A percentile compares a stretch with the other conserved stretches of the same genome.
These are phyloP conservation scores for Taxidea taxus DNA, from an alignment of 2,113 vertebrate genomes.

Conservation along the genomic window DNA sequence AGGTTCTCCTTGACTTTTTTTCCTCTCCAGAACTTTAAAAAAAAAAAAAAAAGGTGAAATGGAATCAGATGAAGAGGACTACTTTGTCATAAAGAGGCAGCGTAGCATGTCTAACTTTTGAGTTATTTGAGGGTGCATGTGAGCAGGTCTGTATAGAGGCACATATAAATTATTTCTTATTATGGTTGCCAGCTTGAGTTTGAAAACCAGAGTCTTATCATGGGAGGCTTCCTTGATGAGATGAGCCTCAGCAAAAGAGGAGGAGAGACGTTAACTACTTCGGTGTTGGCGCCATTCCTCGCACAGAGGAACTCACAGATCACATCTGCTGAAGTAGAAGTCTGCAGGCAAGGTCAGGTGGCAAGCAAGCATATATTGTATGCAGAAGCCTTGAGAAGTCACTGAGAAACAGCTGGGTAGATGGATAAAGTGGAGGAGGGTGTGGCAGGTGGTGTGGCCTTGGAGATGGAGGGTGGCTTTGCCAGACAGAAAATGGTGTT, in stretches of 20 bases:
- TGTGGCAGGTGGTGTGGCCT: background rate
- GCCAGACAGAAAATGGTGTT: background rate
- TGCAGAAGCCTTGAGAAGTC: background rate
- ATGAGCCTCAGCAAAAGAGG: background rate
- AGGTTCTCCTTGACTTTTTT: background rate
- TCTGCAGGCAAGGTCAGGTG: background rate
- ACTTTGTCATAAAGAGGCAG: background rate
- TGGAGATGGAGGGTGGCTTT: background rate
- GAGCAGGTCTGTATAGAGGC: background rate
- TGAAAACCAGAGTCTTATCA: background rate
- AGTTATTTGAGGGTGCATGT: background rate
- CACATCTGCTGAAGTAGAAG: background rate
- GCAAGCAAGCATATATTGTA: background rate
- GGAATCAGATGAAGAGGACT: background rate
- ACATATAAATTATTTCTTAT: background rate
- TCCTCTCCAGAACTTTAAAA: background rate
- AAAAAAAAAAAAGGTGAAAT: background rate
- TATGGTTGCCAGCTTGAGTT: background rate
- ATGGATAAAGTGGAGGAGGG: constrained; percentile 54
- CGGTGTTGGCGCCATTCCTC: background rate
- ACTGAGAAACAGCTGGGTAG: background rate
- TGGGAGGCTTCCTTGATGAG: background rate
- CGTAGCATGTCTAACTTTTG: background rate
- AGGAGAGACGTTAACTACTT: background rate
- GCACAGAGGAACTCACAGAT: background rate